Conservation (phyloP, 1,140 invertebrate species). For the Drosophila baimaii region DNA sequence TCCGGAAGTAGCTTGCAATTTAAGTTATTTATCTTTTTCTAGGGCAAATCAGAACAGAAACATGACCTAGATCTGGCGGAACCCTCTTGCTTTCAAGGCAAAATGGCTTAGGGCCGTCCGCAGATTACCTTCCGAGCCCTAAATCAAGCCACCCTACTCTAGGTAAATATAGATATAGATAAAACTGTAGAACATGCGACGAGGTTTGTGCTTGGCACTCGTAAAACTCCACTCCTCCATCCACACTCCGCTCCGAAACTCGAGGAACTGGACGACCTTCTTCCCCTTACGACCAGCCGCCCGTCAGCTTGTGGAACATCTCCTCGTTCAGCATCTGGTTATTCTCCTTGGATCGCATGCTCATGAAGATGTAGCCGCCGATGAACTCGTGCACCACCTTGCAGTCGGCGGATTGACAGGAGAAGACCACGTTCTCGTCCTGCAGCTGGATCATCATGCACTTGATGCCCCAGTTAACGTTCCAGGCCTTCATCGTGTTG, state of each 20-base stretch:
- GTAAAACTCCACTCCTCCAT: conserved; percentile 30
- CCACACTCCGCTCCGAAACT: too few species aligned
- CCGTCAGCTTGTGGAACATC: conserved; percentile 99
- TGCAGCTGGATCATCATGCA: conserved; percentile 99
- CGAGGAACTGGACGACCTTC: not conserved
- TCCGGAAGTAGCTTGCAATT: conserved; percentile 9
- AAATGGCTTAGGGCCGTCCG: not conserved
- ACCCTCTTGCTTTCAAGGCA: conserved; percentile 6
- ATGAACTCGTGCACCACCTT: conserved; percentile 99
- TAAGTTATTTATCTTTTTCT: not conserved
- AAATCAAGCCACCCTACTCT: conserved; percentile 45
- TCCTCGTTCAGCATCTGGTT: conserved; percentile 99
- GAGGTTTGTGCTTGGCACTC: conserved; percentile 70
- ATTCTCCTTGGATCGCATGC: conserved; percentile 98
- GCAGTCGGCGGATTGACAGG: conserved; percentile 96
- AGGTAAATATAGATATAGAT: conserved; percentile 42
- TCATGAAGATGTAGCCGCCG: conserved; percentile 99
- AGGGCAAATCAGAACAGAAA: conserved; percentile 1
- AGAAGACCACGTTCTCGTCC: conserved; percentile 96
- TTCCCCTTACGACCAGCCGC: conserved; percentile 92
- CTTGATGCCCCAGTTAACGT: conserved; percentile 99
- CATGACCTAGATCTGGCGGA: conserved; percentile 1
- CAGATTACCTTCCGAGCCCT: conserved; percentile 14
- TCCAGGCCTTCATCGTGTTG: conserved; percentile 99
- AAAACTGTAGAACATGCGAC: conserved; percentile 61